A percentile compares a stretch with the other conserved stretches of the same genome.
Evolutionary conservation across 92 coral and sea anemone genomes (phyloP).

Genomic region (Epizoanthus rinbou): DNA sequence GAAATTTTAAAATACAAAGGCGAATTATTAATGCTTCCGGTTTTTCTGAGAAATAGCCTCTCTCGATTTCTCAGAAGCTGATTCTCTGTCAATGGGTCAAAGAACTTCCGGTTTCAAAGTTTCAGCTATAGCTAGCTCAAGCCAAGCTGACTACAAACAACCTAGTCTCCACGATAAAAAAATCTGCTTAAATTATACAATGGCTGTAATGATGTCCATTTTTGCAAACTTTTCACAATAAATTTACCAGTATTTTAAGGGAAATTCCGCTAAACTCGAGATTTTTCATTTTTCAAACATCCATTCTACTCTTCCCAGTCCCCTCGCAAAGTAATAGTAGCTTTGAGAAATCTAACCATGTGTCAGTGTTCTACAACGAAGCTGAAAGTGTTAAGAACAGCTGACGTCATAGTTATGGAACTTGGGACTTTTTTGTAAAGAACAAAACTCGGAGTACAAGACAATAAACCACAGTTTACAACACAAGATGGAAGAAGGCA

Average conservation of each 20-base stretch:
- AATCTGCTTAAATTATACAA: neutral
- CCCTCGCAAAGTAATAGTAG: neutral
- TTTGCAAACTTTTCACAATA: no score
- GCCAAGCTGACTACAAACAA: neutral
- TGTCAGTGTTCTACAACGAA: neutral
- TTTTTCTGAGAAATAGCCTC: slow-evolving; percentile 29
- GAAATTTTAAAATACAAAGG: neutral
- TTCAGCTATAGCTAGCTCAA: neutral
- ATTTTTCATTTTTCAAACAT: no score
- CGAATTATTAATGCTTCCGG: slow-evolving; percentile 6
- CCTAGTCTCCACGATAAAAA: no score
- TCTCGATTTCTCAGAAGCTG: slow-evolving; percentile 25
- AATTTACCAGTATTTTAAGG: no score
- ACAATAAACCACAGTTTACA: neutral
- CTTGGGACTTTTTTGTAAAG: slow-evolving; percentile 3
- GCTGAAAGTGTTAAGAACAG: neutral
- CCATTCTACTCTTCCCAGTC: neutral
- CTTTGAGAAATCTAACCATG: neutral
- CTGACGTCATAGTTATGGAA: slow-evolving; percentile 39
- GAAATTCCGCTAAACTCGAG: no score
- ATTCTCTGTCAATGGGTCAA: slow-evolving; percentile 9
- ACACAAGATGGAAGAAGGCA: neutral
- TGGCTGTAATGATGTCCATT: no score
- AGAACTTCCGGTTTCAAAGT: slow-evolving; percentile 18
- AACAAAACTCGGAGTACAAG: neutral